Percentiles rank a stretch among this genome's conserved stretches.
phyloP scores from a whole-genome alignment of 2,888 invertebrate genomes.

The Drosophila pegasa region DNA sequence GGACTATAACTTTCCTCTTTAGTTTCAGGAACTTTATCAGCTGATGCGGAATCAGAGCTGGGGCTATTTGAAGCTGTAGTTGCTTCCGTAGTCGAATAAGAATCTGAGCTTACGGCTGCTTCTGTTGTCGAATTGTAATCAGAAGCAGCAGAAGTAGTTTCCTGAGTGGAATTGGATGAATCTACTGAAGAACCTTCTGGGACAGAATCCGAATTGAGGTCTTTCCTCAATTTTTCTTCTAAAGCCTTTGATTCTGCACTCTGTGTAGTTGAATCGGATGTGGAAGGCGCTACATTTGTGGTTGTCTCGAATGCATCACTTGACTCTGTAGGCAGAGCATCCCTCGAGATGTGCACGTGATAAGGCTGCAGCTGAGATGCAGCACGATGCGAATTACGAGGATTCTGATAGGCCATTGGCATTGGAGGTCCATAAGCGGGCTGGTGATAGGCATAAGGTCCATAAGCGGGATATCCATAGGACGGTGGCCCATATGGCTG shows the following conservation, averaged over 20 bases:
- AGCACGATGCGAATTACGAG: not conserved
- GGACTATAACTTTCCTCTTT: not conserved
- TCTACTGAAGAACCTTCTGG: not conserved
- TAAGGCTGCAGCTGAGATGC: conserved; percentile 10
- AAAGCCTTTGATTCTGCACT: not conserved
- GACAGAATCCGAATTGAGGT: not conserved
- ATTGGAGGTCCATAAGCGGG: not conserved
- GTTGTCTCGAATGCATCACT: conserved; percentile 2
- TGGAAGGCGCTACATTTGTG: not conserved
- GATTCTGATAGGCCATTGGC: not conserved
- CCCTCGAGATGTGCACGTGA: conserved; percentile 22
- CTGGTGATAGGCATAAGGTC: conserved; percentile 6
- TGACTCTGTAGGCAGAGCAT: conserved; percentile 26
- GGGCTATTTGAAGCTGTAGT: not conserved
- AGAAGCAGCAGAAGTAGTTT: not conserved
- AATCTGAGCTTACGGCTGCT: not conserved
- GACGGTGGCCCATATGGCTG: not conserved
- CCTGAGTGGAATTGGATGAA: not conserved
- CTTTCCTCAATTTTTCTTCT: not conserved
- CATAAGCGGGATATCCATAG: conserved; percentile 20
- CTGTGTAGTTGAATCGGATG: not conserved
- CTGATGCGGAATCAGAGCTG: not conserved
- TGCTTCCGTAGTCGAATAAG: too few species aligned
- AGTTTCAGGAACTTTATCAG: not conserved
- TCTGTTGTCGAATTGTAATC: not conserved